Evolutionary conservation across 30 jellyfish, hydroid and myxozoan genomes (phyloP), one percentile per base, ranked within the genome.

Genomic region (Pseudorhiza aurosa): DNA sequence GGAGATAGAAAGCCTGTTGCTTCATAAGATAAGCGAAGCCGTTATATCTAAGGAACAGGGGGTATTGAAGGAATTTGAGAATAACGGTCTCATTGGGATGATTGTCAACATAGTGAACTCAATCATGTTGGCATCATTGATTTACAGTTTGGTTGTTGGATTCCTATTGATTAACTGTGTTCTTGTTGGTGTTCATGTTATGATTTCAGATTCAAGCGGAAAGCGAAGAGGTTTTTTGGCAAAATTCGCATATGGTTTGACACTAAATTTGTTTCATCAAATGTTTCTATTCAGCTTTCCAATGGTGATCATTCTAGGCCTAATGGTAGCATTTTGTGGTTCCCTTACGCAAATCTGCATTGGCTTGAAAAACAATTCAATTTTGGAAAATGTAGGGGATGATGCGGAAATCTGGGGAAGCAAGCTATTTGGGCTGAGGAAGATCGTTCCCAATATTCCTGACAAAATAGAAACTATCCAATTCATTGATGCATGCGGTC

Each of bases 321-420:
- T 43, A 7, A 24, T 51, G 76, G 73, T 80, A 36, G 91, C 71
- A 21, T 18, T 80, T 7, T 80, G 77, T 51, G 84, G 84, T 53
- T 45, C 27, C 39, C 47, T 80, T 4, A 65, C 91, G 19, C 82
- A 80, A 56, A 39, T 44, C 24, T 80, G 84, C 77, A 36, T 80
- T 26, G 84, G 91, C 17, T 57, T 51, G 65, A 32, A 26, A 46
- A 25, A 80, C 45, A 77, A 62, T 26, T 80, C 91, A 0, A 55
- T 64, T 36, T 15, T 80, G 60, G 26, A 39, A 15, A 57, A 31
- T 5, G 32, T 64, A 27, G 83, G 58, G 65, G 86, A 80, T 25
- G 65, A 40, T 49, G 63, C 72, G 7, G 91, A 47, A 2, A 59
- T 65, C 5, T 65, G 80, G 73, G 77, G 91, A 8, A 84, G 91